Conservation (phyloP, 1,140 invertebrate genomes). For the Cyrtorhinus lividipennis region DNA sequence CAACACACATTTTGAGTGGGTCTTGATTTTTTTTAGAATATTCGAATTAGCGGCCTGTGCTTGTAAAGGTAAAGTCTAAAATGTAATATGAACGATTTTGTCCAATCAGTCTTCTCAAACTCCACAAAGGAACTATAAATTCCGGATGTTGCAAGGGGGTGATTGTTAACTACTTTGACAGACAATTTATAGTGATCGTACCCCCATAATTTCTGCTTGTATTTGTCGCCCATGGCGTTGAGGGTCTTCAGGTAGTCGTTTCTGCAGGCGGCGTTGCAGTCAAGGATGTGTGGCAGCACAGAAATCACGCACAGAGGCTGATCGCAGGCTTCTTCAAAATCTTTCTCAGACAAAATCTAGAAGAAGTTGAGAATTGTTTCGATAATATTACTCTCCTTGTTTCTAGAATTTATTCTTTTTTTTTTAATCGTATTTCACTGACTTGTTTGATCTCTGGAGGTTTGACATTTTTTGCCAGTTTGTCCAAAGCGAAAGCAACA, state of each 20-base stretch:
- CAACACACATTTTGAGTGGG: too few relatives aligned
- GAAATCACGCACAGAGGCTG: constrained; percentile 86
- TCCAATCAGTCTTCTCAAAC: neutral
- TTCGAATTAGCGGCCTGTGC: too few relatives aligned
- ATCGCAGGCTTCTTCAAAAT: constrained; percentile 64
- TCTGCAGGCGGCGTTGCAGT: constrained; percentile 89
- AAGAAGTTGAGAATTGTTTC: neutral
- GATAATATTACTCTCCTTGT: neutral
- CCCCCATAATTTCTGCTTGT: constrained; percentile 93
- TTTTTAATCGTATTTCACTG: constrained; percentile 20
- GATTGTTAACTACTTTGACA: neutral
- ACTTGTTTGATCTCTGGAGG: constrained; percentile 79
- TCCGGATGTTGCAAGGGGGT: neutral
- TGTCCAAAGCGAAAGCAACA: constrained; percentile 76
- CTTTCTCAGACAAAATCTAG: constrained; percentile 41
- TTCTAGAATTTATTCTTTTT: neutral
- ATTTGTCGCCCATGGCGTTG: constrained; percentile 70
- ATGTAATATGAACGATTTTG: too few relatives aligned
- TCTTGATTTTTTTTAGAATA: too few relatives aligned
- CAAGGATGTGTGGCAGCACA: constrained; percentile 89
- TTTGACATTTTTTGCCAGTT: constrained; percentile 70
- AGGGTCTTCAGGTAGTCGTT: constrained; percentile 74
- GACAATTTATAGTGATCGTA: constrained; percentile 36
- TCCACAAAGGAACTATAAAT: too few relatives aligned
- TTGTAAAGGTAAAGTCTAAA: too few relatives aligned